Base-by-base conservation (phyloP, 2,113 vertebrate genomes). In the Cygnus atratus region DNA sequence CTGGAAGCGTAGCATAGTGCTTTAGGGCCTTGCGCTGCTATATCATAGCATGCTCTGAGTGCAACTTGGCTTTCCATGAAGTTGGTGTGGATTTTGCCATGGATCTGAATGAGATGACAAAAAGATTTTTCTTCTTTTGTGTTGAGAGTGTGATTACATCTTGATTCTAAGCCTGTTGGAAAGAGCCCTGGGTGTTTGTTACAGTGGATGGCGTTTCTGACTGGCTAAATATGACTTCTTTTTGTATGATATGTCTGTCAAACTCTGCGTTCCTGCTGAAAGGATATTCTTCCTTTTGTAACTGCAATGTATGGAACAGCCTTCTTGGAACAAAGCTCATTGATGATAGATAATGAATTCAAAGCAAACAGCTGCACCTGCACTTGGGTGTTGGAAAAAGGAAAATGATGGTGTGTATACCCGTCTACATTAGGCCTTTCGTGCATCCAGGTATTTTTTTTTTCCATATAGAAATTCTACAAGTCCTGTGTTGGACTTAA, bases 391-490 rank as follows among this genome's bases (percentile, higher is more conserved):
- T 35, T 86, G 54, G 52, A 48, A 80, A 77, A 93, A 70, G 48
- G 46, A 86, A 35, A 65, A 41, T 50, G 11, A 6, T 75, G 43
- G 19, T 80, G 33, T 77, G 55, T 20, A 11, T 80, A 59, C 13
- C 37, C 17, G 21, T 39, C 52, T 41, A 24, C 18, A 4, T 55
- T 18, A 75, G 48, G 37, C 28, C 20, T n/a, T 78, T 58, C 1
- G 1, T 75, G 57, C 61, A 46, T 78, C 57, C 73, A 74, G 63
- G n/a, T 83, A 11, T 37, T 77, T n/a, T 43, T 88, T 62, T 89
- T 62, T 61, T 4, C 12, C 58, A 25, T 0, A 0, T 54, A 86
- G 55, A 90, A 84, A 59, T 80, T 77, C n/a, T 88, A 0, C 41
- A 83, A 37, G 54, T 79, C 39, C 6, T 1, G 6, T 84, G 66